Conservation (phyloP, 1,140 invertebrate species). For the Alviniconcha marisindica region DNA sequence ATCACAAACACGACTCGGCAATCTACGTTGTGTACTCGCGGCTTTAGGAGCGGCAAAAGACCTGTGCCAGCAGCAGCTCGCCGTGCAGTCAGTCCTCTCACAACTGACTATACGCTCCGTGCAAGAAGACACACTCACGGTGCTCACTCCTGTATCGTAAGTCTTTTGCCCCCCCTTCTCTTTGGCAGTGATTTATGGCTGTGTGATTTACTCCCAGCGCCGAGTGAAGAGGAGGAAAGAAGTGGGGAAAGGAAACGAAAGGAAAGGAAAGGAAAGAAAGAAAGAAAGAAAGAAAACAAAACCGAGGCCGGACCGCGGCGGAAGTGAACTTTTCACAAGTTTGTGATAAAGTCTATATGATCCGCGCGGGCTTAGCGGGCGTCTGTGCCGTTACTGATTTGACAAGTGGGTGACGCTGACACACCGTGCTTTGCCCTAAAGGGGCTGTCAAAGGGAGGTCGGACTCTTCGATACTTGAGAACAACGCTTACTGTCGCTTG, state of each 20-base stretch:
- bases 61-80: conserved; percentile 16
- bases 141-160: neutral
- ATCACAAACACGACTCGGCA: conserved; percentile 2
- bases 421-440: too few relatives aligned
- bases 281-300: too few relatives aligned
- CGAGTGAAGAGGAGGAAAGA: neutral
- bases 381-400: too few relatives aligned
- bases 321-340: neutral
- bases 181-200: neutral
- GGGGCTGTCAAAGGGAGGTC: too few relatives aligned
- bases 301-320: neutral
- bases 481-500: too few relatives aligned
- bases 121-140: too few relatives aligned
- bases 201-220: neutral
- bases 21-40: conserved; percentile 18
- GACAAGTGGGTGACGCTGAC: too few relatives aligned
- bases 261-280: too few relatives aligned
- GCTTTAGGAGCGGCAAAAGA: conserved; percentile 9
- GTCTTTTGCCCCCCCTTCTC: neutral
- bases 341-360: conserved; percentile 17
- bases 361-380: too few relatives aligned
- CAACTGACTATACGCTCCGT: neutral
- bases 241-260: too few relatives aligned
- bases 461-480: too few relatives aligned
- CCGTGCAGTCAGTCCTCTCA: neutral